Evolutionary conservation across 2,888 invertebrate genomes (phyloP), one percentile per base, ranked within the genome.

Genomic region (Drosophila ustulata): DNA sequence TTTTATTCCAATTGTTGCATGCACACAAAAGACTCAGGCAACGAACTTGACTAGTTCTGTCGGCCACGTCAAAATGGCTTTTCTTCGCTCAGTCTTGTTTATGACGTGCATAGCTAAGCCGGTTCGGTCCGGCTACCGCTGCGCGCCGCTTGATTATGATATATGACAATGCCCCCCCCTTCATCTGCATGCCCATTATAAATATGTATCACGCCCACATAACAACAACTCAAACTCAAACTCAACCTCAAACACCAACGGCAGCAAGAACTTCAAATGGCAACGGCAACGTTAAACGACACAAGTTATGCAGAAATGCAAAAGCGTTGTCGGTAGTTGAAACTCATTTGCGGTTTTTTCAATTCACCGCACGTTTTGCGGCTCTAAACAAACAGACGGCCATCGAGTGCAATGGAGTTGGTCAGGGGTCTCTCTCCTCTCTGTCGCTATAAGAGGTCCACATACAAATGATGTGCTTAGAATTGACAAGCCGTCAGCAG

Each of bases 311-410:
- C 88, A 78, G 69, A 82, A 80, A 77, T 80, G 74, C 73, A 70
- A 75, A 75, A 75, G 56, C 56, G 47, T 72, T 82, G 88, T 65
- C 79, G 78, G 73, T 63, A 72, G 74, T 77, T 63, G 53, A 73
- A 74, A 80, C 75, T 85, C 84, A 88, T 85, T 88, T 82, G 89
- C 69, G 87, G 81, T 86, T 86, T 77, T 77, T 77, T 68, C 65
- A 78, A 84, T 87, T 83, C 84, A 62, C 66, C 61, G 84, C 84
- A 85, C 84, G 84, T 85, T 78, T 70, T 75, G 89, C 87, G 90
- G 84, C 84, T 86, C 71, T 52, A 71, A 89, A 59, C 79, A 62
- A 75, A 75, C 78, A 69, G 68, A 49, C 64, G 55, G 57, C 57
- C 25, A 64, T 39, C 51, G 71, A 52, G 55, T 70, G 71, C 80